These are phyloP conservation scores for Burhinus bistriatus DNA, from an alignment of 2,113 vertebrate genomes.

Conservation along the genomic window DNA sequence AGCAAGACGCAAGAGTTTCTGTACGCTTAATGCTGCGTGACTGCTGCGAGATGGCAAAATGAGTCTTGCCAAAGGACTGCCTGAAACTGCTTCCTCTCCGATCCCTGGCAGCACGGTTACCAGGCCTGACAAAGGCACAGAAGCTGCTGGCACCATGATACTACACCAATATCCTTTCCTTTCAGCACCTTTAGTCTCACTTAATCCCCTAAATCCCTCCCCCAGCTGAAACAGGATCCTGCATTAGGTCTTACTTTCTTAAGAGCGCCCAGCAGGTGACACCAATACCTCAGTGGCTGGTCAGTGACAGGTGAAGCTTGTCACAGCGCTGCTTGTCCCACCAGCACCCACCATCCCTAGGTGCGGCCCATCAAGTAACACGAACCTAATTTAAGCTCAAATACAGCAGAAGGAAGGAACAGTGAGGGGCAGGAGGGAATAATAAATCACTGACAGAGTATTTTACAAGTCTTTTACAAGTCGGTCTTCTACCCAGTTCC, in stretches of 20 bases:
- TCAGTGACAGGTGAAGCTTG: too few relatives aligned
- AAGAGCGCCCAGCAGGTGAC: background rate
- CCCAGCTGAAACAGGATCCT: background rate
- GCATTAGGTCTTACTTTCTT: too few relatives aligned
- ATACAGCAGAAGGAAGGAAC: background rate
- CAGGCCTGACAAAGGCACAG: background rate
- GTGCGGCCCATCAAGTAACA: fast-evolving
- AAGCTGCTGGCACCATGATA: background rate
- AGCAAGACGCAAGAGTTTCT: background rate
- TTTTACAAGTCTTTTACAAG: background rate
- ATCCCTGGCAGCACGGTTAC: fast-evolving
- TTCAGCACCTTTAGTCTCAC: background rate
- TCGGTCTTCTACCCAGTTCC: background rate
- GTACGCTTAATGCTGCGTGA: background rate
- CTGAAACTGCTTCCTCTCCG: fast-evolving
- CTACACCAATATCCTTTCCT: fast-evolving
- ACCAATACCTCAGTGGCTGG: background rate
- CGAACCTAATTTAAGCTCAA: background rate
- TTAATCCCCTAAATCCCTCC: background rate
- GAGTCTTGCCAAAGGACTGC: background rate
- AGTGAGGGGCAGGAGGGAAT: background rate
- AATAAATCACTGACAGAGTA: background rate
- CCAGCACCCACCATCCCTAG: background rate
- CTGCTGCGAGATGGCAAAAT: fast-evolving
- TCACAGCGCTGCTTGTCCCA: too few relatives aligned